phyloP scores from a whole-genome alignment of 2,888 invertebrate species.

The Metopia argyrocephala region DNA sequence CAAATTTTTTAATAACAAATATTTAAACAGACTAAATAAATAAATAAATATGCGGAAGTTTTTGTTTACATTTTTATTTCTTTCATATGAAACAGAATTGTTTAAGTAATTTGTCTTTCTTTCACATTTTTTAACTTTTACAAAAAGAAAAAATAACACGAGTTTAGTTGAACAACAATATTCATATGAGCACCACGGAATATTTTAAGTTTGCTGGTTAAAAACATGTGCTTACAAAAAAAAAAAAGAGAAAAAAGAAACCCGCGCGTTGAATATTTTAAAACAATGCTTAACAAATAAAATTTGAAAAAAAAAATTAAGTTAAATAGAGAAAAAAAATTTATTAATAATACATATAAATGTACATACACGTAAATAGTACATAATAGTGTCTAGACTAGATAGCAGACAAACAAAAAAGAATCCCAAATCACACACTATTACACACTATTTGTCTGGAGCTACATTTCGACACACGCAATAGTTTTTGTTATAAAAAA shows the following conservation, averaged over 20 bases:
- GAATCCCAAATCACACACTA: neutral
- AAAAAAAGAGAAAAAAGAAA: neutral
- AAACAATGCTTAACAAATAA: neutral
- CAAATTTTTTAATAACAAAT: neutral
- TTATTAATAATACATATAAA: neutral
- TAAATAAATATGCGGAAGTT: too few species aligned
- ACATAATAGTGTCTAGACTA: slow-evolving; percentile 72
- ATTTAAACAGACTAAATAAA: neutral
- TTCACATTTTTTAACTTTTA: neutral
- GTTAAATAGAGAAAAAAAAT: slow-evolving; percentile 2
- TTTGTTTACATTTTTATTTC: neutral
- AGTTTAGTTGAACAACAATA: too few species aligned
- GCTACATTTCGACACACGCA: neutral
- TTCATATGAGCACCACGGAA: too few species aligned
- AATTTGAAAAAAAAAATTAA: slow-evolving; percentile 14
- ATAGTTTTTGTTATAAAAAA: slow-evolving; percentile 14
- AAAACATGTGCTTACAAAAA: slow-evolving; percentile 4
- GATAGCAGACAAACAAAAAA: slow-evolving; percentile 72
- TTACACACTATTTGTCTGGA: slow-evolving; percentile 31
- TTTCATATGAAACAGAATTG: neutral
- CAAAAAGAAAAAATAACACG: neutral
- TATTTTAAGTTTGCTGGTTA: neutral
- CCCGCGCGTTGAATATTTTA: neutral
- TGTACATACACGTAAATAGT: slow-evolving; percentile 21
- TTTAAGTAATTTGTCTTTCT: neutral